These are phyloP conservation scores for Thalassophryne amazonica DNA, from an alignment of 2,797 vertebrate species.

Conservation along the genomic window DNA sequence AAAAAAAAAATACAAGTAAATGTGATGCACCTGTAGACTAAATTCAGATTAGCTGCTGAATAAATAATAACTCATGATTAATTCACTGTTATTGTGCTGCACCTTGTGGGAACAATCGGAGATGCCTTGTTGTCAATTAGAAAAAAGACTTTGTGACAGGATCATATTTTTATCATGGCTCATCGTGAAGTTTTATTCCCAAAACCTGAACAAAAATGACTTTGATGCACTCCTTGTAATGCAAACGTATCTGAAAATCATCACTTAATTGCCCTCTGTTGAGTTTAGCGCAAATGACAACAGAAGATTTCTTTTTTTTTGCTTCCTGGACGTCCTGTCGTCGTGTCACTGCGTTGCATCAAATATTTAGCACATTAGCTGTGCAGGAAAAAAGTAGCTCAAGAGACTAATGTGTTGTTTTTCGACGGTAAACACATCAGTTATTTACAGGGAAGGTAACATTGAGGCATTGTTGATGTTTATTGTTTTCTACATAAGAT, in stretches of 20 bases:
- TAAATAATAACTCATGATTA: constrained; percentile 30
- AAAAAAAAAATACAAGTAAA: too few species aligned
- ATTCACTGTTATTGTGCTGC: constrained; percentile 18
- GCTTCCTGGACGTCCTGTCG: constrained; percentile 18
- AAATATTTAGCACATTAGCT: constrained; percentile 57
- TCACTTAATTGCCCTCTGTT: not conserved
- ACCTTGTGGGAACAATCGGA: constrained; percentile 10
- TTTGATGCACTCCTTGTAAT: constrained; percentile 21
- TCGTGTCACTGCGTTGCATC: constrained; percentile 45
- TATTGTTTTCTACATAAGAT: constrained; percentile 40
- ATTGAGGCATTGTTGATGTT: constrained; percentile 13
- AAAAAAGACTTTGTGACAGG: constrained; percentile 17
- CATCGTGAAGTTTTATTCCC: constrained; percentile 15
- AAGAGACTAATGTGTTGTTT: constrained; percentile 44
- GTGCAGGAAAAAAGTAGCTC: not conserved
- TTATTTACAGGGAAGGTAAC: constrained; percentile 30
- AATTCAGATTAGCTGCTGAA: constrained; percentile 1
- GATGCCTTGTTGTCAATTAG: constrained; percentile 16
- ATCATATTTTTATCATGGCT: constrained; percentile 37
- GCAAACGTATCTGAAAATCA: not conserved
- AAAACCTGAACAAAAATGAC: constrained; percentile 19
- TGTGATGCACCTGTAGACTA: too few species aligned
- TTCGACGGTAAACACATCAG: constrained; percentile 52
- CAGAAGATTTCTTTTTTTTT: constrained; percentile 21
- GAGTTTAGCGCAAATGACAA: constrained; percentile 18